Conservation (phyloP, 92 coral and sea anemone genomes). For the Parazoanthus swiftii region DNA sequence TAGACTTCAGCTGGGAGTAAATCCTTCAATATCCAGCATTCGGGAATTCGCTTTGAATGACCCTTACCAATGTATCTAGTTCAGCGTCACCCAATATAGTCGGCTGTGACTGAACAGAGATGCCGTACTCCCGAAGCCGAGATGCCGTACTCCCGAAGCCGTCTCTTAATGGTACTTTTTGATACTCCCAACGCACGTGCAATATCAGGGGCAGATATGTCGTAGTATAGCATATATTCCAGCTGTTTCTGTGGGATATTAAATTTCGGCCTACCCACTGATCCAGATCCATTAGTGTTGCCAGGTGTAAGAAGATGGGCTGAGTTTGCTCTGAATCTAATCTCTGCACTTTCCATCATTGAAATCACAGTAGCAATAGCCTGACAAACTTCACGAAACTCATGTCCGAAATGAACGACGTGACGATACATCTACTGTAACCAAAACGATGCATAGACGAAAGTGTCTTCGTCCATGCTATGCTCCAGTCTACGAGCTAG, state of each 20-base stretch:
- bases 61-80: conserved; percentile 52
- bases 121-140: too few relatives aligned
- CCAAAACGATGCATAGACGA: not conserved
- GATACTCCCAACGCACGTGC: too few relatives aligned
- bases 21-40: conserved; percentile 66
- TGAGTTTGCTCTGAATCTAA: not conserved
- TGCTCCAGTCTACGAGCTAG: too few relatives aligned
- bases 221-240: too few relatives aligned
- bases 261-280: too few relatives aligned
- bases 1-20: conserved; percentile 58
- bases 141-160: too few relatives aligned
- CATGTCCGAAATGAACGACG: conserved; percentile 12
- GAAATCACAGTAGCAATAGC: conserved; percentile 6
- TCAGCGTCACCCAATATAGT: conserved; percentile 38
- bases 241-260: too few relatives aligned
- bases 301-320: too few relatives aligned
- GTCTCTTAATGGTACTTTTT: too few relatives aligned
- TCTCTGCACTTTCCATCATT: conserved; percentile 1
- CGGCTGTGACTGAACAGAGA: conserved; percentile 16
- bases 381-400: conserved; percentile 9
- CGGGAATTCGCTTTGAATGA: conserved; percentile 54
- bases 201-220: too few relatives aligned
- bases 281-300: too few relatives aligned
- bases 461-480: too few relatives aligned
- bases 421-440: not conserved